Conservation (phyloP, 2,797 vertebrate species). For the Capromys pilorides region DNA sequence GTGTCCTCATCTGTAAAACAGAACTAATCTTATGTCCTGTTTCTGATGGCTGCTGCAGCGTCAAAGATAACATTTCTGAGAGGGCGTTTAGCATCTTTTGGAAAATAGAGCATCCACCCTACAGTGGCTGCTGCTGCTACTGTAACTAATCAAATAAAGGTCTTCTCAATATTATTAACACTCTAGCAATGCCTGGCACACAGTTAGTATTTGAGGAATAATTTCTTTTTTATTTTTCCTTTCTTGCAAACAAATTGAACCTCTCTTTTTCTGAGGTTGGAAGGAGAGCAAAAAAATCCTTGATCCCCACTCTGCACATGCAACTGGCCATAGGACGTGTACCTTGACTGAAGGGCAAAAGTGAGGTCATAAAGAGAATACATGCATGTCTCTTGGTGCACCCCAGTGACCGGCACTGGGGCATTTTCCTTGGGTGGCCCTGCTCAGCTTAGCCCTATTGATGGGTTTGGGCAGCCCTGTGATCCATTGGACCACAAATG, state of each 20-base stretch:
- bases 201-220: background rate
- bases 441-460: background rate
- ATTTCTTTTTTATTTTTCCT: background rate
- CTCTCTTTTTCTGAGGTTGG: background rate
- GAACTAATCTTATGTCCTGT: background rate
- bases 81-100: background rate
- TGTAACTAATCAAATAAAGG: background rate
- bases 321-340: background rate
- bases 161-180: background rate
- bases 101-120: background rate
- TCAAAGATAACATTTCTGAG: background rate
- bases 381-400: background rate
- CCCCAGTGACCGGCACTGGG: background rate
- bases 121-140: background rate
- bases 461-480: background rate
- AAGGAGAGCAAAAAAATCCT: background rate
- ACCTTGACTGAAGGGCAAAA: background rate
- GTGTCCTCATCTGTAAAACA: background rate
- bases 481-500: background rate
- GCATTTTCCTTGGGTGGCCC: background rate
- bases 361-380: background rate
- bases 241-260: background rate
- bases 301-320: background rate
- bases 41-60: background rate
- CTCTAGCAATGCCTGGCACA: background rate